Evolutionary conservation across 2,113 vertebrate species (phyloP), one percentile per base, ranked within the genome.

Genomic region (Lamprologus sp.): DNA sequence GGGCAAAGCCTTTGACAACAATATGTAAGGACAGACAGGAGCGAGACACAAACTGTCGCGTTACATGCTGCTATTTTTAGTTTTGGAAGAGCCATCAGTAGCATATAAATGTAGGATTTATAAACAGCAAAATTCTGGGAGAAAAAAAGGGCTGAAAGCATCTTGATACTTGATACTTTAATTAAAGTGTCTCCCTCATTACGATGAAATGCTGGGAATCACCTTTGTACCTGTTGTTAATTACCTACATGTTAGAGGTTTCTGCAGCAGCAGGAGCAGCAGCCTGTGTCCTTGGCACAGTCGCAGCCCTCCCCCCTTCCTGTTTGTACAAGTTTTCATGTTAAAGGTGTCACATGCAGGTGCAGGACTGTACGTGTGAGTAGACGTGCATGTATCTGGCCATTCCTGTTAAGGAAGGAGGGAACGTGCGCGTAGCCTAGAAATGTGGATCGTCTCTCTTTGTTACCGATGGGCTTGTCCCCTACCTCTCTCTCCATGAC

Each of bases 381-480:
- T 77, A n/a, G 7, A n/a, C 45, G 37, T 65, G 85, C 33, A 23
- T 47, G 58, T 33, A 70, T 91, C 3, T 81, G 26, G 42, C 23
- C 56, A 35, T 87, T 31, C 65, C 79, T 35, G 6, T 77, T 49
- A 77, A 85, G 82, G 73, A 56, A 73, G 73, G 49, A 42, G 87
- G 45, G 82, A 82, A n/a, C 7, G 68, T 40, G 68, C 87, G 28
- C 55, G 31, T 82, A 79, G 83, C 70, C 65, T 81, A 81, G 19
- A 33, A 88, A 89, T 91, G 85, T 84, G 86, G 84, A 88, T 92
- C 88, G 81, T 93, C 86, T 84, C 87, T 89, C 89, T 88, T 88
- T 9, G 79, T 94, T 92, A 95, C 93, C 90, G 90, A 95, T 94
- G 94, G 93, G 84, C 91, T 92, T 80, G 63, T 92, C 88, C 88